phyloP scores from a whole-genome alignment of 2,888 invertebrate species.

The Diadegma fenestrale region DNA sequence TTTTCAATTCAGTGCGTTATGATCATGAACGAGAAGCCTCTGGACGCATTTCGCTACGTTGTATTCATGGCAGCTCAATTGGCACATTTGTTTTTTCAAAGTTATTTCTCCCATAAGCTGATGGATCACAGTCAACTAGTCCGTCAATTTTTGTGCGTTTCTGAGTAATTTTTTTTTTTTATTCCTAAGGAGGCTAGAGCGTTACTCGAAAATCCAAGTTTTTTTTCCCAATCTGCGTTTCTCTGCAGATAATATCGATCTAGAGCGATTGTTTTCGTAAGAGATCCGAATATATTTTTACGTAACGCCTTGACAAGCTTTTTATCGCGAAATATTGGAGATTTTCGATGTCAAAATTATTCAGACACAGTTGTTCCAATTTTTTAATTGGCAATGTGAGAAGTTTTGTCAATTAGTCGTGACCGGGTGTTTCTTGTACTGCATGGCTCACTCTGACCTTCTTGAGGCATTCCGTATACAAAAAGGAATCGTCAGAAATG shows the following conservation, averaged over 20 bases:
- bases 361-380: too few relatives aligned
- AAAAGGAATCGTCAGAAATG: too few relatives aligned
- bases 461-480: background rate
- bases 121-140: slow-evolving; percentile 52
- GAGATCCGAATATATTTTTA: too few relatives aligned
- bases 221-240: too few relatives aligned
- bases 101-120: slow-evolving; percentile 47
- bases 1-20: slow-evolving; percentile 5
- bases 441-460: background rate
- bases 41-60: slow-evolving; percentile 41
- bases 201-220: too few relatives aligned
- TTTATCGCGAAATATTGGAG: too few relatives aligned
- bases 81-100: slow-evolving; percentile 50
- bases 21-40: slow-evolving; percentile 25
- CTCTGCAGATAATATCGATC: too few relatives aligned
- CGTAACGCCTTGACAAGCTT: too few relatives aligned
- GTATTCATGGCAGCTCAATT: slow-evolving; percentile 37
- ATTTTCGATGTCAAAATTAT: too few relatives aligned
- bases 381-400: too few relatives aligned
- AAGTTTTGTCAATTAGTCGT: background rate
- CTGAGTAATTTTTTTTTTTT: background rate
- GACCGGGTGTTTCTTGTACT: background rate
- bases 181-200: background rate
- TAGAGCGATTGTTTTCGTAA: too few relatives aligned
- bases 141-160: slow-evolving; percentile 42